Conservation (phyloP, 2,113 vertebrate species). For the Romanogobio albipinnatus region DNA sequence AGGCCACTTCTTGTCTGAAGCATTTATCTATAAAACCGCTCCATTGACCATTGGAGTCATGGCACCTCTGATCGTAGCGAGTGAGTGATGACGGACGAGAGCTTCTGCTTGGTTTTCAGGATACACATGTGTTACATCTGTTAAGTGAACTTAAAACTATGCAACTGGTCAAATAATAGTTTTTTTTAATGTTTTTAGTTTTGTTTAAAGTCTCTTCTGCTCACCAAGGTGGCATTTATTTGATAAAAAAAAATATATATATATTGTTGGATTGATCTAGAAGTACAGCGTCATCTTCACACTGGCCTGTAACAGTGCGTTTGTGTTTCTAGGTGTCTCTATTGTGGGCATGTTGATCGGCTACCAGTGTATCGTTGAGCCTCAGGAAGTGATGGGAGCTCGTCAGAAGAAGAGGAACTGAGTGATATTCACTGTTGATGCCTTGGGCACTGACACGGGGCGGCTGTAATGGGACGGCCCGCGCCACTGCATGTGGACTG, state of each 20-base stretch:
- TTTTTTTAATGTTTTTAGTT: too few relatives aligned
- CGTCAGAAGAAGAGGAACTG: conserved; percentile 91
- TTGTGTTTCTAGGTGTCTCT: conserved; percentile 82
- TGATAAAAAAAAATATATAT: too few relatives aligned
- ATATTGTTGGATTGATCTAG: too few relatives aligned
- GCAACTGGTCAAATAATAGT: too few relatives aligned
- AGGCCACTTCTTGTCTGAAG: conserved; percentile 91
- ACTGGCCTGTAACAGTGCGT: not conserved
- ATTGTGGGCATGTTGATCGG: conserved; percentile 93
- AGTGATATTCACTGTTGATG: conserved; percentile 45
- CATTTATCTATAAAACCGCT: conserved; percentile 90
- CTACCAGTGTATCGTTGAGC: conserved; percentile 82
- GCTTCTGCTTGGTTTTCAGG: not conserved
- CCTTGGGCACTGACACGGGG: not conserved
- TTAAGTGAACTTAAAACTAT: too few relatives aligned
- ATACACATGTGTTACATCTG: not conserved
- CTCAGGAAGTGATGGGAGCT: conserved; percentile 73
- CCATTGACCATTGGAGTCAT: conserved; percentile 89
- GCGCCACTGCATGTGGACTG: too few relatives aligned
- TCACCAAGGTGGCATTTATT: too few relatives aligned
- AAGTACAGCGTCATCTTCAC: not conserved
- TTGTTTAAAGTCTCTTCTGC: too few relatives aligned
- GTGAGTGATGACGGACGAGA: conserved; percentile 58
- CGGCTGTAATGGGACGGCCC: not conserved
- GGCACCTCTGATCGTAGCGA: conserved; percentile 93